Percentiles rank a stretch among this genome's conserved stretches.
Evolutionary conservation across 2,888 invertebrate genomes (phyloP).

Genomic region (Kuschelorhynchus macadamiae): DNA sequence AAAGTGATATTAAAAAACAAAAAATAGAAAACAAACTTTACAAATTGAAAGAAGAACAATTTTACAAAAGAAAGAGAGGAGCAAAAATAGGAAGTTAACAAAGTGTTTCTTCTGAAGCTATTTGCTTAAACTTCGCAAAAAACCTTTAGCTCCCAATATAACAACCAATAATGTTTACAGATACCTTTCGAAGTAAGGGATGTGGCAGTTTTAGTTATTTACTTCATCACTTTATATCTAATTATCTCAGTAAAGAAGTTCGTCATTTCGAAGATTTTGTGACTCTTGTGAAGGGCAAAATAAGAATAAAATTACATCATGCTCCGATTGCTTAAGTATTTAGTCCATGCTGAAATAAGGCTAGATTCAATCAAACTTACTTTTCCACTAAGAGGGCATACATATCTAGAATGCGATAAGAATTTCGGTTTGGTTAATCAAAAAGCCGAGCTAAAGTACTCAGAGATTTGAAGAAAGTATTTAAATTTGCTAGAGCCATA

Average conservation of each 20-base stretch:
- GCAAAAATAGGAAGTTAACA: constrained; percentile 2
- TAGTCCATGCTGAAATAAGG: too few relatives aligned
- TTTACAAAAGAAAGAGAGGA: constrained; percentile 18
- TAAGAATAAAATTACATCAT: too few relatives aligned
- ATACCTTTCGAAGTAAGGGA: constrained; percentile 7
- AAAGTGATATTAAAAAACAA: neutral
- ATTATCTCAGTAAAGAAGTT: neutral
- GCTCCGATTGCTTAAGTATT: too few relatives aligned
- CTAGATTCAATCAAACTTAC: too few relatives aligned
- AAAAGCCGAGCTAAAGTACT: too few relatives aligned
- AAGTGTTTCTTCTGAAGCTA: constrained; percentile 7
- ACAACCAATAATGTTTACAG: constrained; percentile 14
- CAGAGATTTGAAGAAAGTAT: too few relatives aligned
- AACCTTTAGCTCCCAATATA: constrained; percentile 19
- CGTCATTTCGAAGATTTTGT: too few relatives aligned
- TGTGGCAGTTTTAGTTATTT: neutral
- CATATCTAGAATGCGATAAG: too few relatives aligned
- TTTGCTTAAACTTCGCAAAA: constrained; percentile 17
- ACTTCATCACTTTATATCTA: constrained; percentile 10
- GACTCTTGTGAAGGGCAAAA: too few relatives aligned
- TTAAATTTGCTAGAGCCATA: constrained; percentile 43
- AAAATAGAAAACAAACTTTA: neutral
- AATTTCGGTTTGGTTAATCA: too few relatives aligned
- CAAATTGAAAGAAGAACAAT: constrained; percentile 5
- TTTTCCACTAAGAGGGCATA: too few relatives aligned